Base-by-base conservation (phyloP, 2,797 vertebrate species). In the Antrozous pallidus region DNA sequence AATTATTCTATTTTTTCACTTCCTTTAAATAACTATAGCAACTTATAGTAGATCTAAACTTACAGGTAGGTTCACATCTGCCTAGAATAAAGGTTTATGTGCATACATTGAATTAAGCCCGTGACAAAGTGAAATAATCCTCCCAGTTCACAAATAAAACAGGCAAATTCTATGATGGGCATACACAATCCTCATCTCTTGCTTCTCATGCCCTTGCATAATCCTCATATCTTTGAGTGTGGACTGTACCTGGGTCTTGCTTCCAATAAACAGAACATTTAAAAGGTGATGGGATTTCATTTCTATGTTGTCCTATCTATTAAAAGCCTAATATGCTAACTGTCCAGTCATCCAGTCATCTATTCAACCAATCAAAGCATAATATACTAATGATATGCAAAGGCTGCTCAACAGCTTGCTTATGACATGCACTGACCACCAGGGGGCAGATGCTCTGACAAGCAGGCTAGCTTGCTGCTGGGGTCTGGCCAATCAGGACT, bases 1-100 rank as follows among this genome's bases (percentile, higher is more conserved):
- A 75, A 4, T 22, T 61, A 56, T 86, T 82, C 22, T 38, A 9
- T 63, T 67, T 75, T 90, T 92, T 45, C 16, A 81, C 17, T 54
- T 73, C 9, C 65, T 67, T 85, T 93, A 81, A 88, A 85, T 63
- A 94, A 88, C 51, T 77, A 36, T 2, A 85, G 26, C 3, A 80
- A 91, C 92, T 51, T 73, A 49, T 17, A 49, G 49, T 49, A 56
- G 5, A 82, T 56, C n/a, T 69, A 93, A 93, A 94, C 38, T 78
- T 91, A 78, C 26, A 93, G 18, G 31, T 83, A 12, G 11, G 12
- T 88, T 22, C 33, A 75, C 26, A 85, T 61, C 5, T 81, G 74
- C 61, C 24, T 67, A 74, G 31, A 90, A 87, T 58, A 90, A 85
- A 81, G 17, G 8, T 63, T 13, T 91, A 88, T 42, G 26, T 67